Conservation (phyloP, 23 tunicate species). For the Halocynthia roretzi region DNA sequence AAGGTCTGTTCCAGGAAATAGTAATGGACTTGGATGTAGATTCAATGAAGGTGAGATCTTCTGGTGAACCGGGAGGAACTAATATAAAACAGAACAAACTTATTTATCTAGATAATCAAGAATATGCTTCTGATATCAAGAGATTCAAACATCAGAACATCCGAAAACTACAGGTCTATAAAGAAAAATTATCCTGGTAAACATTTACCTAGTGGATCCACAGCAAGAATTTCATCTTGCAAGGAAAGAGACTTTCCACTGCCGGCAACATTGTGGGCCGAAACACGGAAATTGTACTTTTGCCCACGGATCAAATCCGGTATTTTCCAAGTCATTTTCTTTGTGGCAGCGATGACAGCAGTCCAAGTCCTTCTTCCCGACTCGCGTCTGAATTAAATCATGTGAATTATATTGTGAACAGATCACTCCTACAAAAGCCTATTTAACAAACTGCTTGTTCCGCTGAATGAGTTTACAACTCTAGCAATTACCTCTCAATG, state of each 20-base stretch:
- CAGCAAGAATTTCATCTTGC: neutral
- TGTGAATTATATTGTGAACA: neutral
- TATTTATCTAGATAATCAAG: too few relatives aligned
- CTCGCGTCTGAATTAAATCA: conserved; percentile 19
- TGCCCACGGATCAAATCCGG: conserved; percentile 16
- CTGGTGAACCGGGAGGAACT: conserved; percentile 17
- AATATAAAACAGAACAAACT: neutral
- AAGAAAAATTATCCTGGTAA: neutral
- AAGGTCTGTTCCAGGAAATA: conserved; percentile 21
- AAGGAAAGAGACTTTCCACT: conserved; percentile 13
- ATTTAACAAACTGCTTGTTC: neutral
- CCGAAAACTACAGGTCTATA: too few relatives aligned
- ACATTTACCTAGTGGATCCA: conserved; percentile 2
- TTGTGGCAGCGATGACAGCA: conserved; percentile 10
- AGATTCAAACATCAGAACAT: too few relatives aligned
- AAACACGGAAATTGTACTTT: conserved; percentile 12
- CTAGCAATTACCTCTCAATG: conserved; percentile 24
- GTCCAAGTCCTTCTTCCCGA: conserved; percentile 32
- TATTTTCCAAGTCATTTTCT: conserved; percentile 29
- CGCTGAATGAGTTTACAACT: too few relatives aligned
- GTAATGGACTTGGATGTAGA: conserved; percentile 20
- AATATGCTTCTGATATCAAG: too few relatives aligned
- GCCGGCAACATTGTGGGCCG: conserved; percentile 30
- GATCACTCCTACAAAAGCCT: too few relatives aligned
- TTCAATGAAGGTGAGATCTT: conserved; percentile 8